Evolutionary conservation across 2,888 invertebrate genomes (phyloP).

Genomic region (Rhamnusium bicolor): DNA sequence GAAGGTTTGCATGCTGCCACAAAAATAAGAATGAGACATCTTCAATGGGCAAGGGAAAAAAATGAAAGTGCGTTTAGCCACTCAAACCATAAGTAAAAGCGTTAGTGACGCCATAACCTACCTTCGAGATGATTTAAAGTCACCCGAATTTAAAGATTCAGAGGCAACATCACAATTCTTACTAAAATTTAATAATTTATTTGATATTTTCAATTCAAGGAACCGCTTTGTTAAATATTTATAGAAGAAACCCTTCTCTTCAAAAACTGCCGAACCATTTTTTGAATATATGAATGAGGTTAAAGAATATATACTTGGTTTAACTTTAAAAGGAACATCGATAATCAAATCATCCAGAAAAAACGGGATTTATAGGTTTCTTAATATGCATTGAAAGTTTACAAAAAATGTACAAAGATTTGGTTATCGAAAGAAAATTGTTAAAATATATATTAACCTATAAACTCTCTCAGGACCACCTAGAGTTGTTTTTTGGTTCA

Average conservation of each 20-base stretch:
- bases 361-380: constrained; percentile 44
- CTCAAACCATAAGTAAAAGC: constrained; percentile 45
- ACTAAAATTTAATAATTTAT: constrained; percentile 41
- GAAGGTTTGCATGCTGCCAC: constrained; percentile 46
- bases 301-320: constrained; percentile 6
- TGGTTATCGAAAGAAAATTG: constrained; percentile 12
- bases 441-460: constrained; percentile 36
- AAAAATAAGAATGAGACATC: constrained; percentile 43
- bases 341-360: constrained; percentile 23
- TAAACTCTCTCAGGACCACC: constrained; percentile 35
- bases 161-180: constrained; percentile 41
- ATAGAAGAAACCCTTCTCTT: constrained; percentile 44
- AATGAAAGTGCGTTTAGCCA: constrained; percentile 45
- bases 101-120: constrained; percentile 44
- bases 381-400: constrained; percentile 35
- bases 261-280: constrained; percentile 12
- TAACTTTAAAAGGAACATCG: constrained; percentile 2
- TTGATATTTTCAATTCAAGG: constrained; percentile 46
- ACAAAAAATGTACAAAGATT: constrained; percentile 19
- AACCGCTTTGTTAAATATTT: constrained; percentile 39
- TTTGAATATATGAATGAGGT: constrained; percentile 19
- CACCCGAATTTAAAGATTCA: constrained; percentile 28
- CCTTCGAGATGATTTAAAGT: constrained; percentile 37
- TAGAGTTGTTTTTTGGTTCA: constrained; percentile 34
- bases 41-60: constrained; percentile 46